Conservation (phyloP, 1,140 invertebrate species). For the Hermetia illucens region DNA sequence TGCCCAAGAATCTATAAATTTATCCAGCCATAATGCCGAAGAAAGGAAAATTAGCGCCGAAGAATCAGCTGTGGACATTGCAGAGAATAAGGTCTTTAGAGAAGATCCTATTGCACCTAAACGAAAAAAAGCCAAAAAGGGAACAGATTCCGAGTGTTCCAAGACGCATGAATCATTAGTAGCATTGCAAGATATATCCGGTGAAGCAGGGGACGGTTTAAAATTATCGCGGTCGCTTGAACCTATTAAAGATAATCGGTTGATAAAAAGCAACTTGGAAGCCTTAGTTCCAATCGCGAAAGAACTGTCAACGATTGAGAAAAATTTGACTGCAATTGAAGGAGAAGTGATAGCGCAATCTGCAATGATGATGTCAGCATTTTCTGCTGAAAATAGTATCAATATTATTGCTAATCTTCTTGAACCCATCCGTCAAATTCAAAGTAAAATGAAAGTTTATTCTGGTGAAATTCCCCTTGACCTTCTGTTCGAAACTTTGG, state of each 20-base stretch:
- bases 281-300: constrained; percentile 22
- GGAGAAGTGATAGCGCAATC: constrained; percentile 44
- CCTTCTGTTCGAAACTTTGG: constrained; percentile 38
- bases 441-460: constrained; percentile 37
- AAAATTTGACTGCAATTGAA: constrained; percentile 38
- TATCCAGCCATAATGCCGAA: constrained; percentile 15
- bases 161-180: constrained; percentile 28
- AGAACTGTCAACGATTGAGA: constrained; percentile 18
- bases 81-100: constrained; percentile 20
- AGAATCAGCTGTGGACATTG: constrained; percentile 24
- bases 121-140: constrained; percentile 26
- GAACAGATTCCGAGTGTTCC: constrained; percentile 23
- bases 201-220: constrained; percentile 36
- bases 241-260: constrained; percentile 14
- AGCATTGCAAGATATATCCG: constrained; percentile 33
- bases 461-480: constrained; percentile 31
- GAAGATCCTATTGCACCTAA: constrained; percentile 21
- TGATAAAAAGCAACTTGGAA: constrained; percentile 22
- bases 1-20: constrained; percentile 35
- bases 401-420: constrained; percentile 44
- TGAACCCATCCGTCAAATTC: constrained; percentile 47
- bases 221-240: constrained; percentile 13
- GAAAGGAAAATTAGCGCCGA: constrained; percentile 16
- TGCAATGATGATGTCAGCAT: constrained; percentile 42
- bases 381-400: constrained; percentile 44